Evolutionary conservation across 1,140 invertebrate genomes (phyloP).

Genomic region (Megathymus violae): DNA sequence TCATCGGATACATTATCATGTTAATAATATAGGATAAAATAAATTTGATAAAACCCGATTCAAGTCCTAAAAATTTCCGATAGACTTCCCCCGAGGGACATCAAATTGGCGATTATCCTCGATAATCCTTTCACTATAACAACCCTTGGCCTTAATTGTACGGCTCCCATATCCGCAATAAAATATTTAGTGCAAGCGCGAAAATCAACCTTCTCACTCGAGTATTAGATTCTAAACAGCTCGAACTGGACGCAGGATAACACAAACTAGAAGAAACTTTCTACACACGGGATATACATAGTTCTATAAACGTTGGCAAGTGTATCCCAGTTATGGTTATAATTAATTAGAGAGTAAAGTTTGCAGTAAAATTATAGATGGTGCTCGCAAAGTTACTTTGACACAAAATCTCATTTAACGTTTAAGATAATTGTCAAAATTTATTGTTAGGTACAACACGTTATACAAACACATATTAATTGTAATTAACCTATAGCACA

Average conservation of each 20-base stretch:
- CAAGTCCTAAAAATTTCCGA: neutral
- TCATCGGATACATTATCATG: no score
- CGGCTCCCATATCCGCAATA: constrained; percentile 6
- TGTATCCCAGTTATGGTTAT: neutral
- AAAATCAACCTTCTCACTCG: constrained; percentile 8
- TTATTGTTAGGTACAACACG: no score
- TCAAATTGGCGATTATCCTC: constrained; percentile 8
- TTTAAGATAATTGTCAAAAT: no score
- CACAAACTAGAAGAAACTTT: constrained; percentile 1
- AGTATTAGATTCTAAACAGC: constrained; percentile 1
- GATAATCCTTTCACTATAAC: constrained; percentile 18
- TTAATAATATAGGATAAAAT: no score
- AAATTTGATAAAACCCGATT: neutral
- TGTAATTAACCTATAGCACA: no score
- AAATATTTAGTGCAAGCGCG: constrained; percentile 4
- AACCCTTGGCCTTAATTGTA: constrained; percentile 23
- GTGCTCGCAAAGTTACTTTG: constrained; percentile 9
- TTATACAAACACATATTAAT: no score
- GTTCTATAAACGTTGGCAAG: neutral
- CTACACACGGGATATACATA: neutral
- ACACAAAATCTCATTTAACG: constrained; percentile 19
- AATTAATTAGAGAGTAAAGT: constrained; percentile 8
- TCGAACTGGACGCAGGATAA: neutral
- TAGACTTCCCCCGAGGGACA: neutral
- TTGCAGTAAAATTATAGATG: constrained; percentile 16